Evolutionary conservation across 1,140 invertebrate species (phyloP).

Genomic region (Lerema accius): DNA sequence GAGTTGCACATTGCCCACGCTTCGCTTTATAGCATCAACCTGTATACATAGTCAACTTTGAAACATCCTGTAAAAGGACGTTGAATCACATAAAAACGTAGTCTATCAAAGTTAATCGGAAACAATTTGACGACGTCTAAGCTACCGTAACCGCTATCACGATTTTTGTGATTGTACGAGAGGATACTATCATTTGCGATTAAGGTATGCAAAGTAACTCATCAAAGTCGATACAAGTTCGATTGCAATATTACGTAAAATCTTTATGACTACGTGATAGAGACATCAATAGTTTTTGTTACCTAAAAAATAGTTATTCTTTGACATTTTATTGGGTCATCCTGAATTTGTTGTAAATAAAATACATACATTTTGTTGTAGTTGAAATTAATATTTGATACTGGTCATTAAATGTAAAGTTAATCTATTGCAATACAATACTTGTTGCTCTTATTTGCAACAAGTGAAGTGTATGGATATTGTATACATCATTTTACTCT

Average conservation of each 20-base stretch:
- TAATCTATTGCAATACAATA: too few species aligned
- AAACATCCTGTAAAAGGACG: too few species aligned
- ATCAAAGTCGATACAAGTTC: slow-evolving; percentile 27
- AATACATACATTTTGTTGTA: too few species aligned
- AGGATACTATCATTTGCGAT: slow-evolving; percentile 22
- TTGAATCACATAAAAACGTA: slow-evolving; percentile 9
- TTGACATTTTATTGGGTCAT: slow-evolving; percentile 18
- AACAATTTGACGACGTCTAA: slow-evolving; percentile 15
- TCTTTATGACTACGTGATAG: slow-evolving; percentile 13
- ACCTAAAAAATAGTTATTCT: slow-evolving; percentile 16
- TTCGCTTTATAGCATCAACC: too few species aligned
- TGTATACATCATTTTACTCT: slow-evolving; percentile 34
- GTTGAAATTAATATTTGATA: too few species aligned
- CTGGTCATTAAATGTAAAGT: too few species aligned
- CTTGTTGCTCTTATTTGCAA: too few species aligned
- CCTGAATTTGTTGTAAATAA: slow-evolving; percentile 10
- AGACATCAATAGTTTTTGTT: slow-evolving; percentile 18
- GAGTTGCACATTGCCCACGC: too few species aligned
- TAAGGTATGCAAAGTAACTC: slow-evolving; percentile 34
- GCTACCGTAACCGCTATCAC: slow-evolving; percentile 23
- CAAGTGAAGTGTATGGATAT: too few species aligned
- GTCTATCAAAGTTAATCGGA: slow-evolving; percentile 25
- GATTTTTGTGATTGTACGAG: slow-evolving; percentile 22
- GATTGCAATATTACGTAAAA: slow-evolving; percentile 31
- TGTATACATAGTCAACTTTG: too few species aligned